phyloP scores from a whole-genome alignment of 2,113 vertebrate species.

The Astatoreochromis straeleni region DNA sequence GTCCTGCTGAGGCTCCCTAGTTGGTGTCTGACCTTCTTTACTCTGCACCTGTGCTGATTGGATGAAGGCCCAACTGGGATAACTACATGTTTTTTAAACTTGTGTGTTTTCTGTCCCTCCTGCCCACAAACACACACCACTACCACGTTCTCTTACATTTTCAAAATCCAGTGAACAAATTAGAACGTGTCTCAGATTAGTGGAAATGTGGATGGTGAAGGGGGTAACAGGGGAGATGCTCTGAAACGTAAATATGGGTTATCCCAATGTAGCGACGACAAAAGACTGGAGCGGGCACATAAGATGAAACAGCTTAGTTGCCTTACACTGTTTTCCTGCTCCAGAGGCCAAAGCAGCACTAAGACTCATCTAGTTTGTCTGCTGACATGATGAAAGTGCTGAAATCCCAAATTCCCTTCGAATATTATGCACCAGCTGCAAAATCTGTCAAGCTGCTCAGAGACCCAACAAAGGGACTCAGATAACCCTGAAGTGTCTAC shows the following conservation, averaged over 20 bases:
- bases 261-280: rapidly evolving
- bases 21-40: background rate
- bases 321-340: background rate
- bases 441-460: rapidly evolving
- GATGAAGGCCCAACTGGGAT: background rate
- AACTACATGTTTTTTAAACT: background rate
- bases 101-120: background rate
- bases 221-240: background rate
- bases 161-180: background rate
- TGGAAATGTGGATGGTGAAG: background rate
- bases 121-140: background rate
- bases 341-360: rapidly evolving
- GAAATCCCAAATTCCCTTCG: background rate
- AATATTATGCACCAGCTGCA: background rate
- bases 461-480: background rate
- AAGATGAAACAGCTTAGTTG: rapidly evolving
- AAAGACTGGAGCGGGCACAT: rapidly evolving
- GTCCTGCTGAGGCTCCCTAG: no score
- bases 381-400: background rate
- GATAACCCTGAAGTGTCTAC: background rate
- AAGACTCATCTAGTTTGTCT: no score
- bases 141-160: background rate
- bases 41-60: background rate
- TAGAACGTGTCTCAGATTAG: background rate
- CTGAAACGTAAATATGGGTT: rapidly evolving